Conservation (phyloP, 2,888 invertebrate species). For the Cantharis nigra region DNA sequence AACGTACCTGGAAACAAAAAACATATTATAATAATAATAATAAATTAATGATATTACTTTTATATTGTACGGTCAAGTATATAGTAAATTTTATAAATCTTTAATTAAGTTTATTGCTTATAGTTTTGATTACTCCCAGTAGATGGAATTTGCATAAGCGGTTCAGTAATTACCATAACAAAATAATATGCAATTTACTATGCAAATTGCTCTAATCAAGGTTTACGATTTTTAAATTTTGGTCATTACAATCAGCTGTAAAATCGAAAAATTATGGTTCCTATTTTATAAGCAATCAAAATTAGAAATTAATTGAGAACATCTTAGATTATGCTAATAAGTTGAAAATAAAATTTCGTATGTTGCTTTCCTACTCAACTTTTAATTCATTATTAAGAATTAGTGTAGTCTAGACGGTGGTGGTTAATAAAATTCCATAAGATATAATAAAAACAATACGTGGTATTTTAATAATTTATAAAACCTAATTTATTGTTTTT, state of each 20-base stretch:
- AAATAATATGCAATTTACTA: background rate
- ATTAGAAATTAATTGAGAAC: too few relatives aligned
- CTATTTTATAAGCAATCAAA: too few relatives aligned
- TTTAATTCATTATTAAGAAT: background rate
- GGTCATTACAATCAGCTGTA: background rate
- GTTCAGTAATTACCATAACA: background rate
- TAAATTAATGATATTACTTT: background rate
- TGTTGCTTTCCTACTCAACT: too few relatives aligned
- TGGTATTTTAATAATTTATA: background rate
- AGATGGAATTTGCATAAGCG: background rate
- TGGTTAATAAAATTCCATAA: background rate
- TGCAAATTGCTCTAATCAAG: background rate
- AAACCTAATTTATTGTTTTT: background rate
- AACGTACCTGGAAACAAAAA: slow-evolving; percentile 52
- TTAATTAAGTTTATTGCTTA: background rate
- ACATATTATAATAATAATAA: background rate
- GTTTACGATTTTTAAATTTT: background rate
- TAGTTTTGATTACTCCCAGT: background rate
- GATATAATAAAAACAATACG: background rate
- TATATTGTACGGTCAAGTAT: background rate
- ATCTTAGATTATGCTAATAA: too few relatives aligned
- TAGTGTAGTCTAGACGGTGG: background rate
- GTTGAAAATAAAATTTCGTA: too few relatives aligned
- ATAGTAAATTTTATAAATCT: background rate
- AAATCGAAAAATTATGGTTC: background rate